Percentiles rank a stretch among this genome's conserved stretches.
Evolutionary conservation across 2,113 vertebrate species (phyloP).

Genomic region (Desmodus rotundus): DNA sequence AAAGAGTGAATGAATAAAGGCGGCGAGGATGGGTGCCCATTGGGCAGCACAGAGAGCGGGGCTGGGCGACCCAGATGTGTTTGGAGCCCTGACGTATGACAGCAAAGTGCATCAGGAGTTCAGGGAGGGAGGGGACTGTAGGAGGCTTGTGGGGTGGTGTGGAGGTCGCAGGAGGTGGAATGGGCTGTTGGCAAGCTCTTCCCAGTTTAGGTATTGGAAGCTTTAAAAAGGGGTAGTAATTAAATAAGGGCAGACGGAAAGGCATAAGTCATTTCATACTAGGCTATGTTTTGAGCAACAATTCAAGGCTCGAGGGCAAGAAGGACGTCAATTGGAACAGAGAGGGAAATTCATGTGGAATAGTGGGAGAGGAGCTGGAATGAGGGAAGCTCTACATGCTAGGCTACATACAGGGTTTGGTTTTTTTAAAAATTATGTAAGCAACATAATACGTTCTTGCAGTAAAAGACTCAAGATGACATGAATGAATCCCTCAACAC

Average conservation of each 20-base stretch:
- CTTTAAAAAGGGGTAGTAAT: neutral
- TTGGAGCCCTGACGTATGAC: neutral
- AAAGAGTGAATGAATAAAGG: neutral
- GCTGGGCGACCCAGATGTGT: neutral
- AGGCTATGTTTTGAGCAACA: neutral
- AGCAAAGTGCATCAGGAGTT: neutral
- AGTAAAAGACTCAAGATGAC: neutral
- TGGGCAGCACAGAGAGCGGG: neutral
- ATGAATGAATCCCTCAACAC: neutral
- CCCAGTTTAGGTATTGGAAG: neutral
- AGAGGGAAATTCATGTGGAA: neutral
- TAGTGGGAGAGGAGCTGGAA: neutral
- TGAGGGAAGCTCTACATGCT: neutral
- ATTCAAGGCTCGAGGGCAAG: neutral
- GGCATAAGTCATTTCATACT: neutral
- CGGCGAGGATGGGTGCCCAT: neutral
- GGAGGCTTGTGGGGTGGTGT: neutral
- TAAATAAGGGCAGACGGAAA: neutral
- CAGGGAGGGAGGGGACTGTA: neutral
- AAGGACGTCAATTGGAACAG: neutral
- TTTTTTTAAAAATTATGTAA: neutral
- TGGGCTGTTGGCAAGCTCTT: neutral
- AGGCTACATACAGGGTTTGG: neutral
- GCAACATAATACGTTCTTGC: neutral
- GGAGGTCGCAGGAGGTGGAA: neutral